phyloP scores from a whole-genome alignment of 2,797 vertebrate species.

The Neopelma chrysocephalum region DNA sequence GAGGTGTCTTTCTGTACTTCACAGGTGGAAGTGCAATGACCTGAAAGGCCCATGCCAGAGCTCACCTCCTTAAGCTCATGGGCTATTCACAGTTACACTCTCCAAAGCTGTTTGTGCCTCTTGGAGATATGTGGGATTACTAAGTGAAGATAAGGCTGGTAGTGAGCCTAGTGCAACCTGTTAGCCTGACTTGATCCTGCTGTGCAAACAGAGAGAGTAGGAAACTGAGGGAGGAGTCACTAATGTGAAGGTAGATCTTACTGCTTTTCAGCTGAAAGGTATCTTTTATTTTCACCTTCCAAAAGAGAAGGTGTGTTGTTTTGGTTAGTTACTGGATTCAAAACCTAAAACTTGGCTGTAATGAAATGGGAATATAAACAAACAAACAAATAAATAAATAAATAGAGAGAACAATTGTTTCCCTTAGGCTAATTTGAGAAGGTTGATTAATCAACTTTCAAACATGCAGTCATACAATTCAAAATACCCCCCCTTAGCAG shows the following conservation, averaged over 20 bases:
- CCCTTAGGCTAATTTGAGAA: not conserved
- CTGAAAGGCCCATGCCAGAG: not conserved
- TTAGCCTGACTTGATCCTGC: not conserved
- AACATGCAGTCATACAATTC: not conserved
- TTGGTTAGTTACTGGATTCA: not conserved
- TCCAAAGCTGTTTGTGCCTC: not conserved
- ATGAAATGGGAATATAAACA: not conserved
- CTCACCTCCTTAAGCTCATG: not conserved
- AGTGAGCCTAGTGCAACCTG: fast-evolving
- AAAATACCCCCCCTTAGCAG: not conserved
- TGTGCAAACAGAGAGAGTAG: not conserved
- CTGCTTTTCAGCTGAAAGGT: not conserved
- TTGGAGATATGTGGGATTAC: not conserved
- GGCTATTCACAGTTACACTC: not conserved
- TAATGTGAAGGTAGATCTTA: not conserved
- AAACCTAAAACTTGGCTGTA: not conserved
- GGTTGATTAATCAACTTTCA: conserved; percentile 10
- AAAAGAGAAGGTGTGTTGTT: not conserved
- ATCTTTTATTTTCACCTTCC: not conserved
- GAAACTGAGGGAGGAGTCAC: not conserved
- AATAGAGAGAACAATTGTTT: not conserved
- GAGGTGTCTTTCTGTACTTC: not conserved
- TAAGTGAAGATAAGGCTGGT: not conserved
- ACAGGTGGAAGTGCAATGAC: not conserved
- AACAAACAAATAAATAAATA: not conserved